Evolutionary conservation across 2,113 vertebrate genomes (phyloP).

Genomic region (Sminthopsis crassicaudata): DNA sequence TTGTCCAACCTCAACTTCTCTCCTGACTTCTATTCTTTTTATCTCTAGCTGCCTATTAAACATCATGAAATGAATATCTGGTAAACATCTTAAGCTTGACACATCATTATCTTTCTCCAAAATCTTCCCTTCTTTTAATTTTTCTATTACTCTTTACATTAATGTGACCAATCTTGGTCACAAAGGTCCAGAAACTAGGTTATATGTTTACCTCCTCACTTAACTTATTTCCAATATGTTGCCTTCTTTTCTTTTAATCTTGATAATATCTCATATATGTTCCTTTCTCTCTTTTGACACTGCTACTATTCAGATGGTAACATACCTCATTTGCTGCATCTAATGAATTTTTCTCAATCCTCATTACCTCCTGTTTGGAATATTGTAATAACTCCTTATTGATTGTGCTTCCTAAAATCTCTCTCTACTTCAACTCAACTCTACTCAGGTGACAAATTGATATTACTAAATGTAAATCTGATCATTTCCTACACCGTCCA

Average conservation of each 20-base stretch:
- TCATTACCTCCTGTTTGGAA: neutral
- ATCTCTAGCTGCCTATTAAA: neutral
- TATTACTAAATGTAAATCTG: neutral
- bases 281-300: neutral
- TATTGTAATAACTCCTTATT: neutral
- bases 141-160: too few species aligned
- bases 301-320: neutral
- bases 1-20: neutral
- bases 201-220: neutral
- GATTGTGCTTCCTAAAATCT: neutral
- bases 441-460: neutral
- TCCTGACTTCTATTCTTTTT: neutral
- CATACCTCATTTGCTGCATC: neutral
- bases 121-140: neutral
- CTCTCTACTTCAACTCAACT: neutral
- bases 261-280: neutral
- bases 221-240: neutral
- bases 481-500: neutral
- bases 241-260: neutral
- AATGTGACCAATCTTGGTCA: neutral
- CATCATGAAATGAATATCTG: neutral
- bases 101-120: neutral
- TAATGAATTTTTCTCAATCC: neutral
- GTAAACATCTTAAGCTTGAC: neutral
- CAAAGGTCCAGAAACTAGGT: neutral